These are phyloP conservation scores for Hesperophylax magnus DNA, from an alignment of 1,140 invertebrate genomes.

Conservation along the genomic window DNA sequence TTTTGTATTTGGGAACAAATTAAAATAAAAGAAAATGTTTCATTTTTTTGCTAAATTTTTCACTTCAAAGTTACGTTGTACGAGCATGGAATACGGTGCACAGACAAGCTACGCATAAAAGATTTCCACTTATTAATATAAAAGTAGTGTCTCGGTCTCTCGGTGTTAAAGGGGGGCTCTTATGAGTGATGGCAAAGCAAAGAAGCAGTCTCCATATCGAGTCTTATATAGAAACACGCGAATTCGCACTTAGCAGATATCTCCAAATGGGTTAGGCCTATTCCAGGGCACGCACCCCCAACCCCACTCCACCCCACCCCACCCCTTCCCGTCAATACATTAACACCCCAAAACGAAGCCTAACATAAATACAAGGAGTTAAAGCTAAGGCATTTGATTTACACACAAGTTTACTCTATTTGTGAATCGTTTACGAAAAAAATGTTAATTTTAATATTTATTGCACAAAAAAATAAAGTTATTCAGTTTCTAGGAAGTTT, in stretches of 20 bases:
- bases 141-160: not conserved
- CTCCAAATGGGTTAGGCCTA: not conserved
- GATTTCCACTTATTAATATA: not conserved
- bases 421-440: too few relatives aligned
- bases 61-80: too few relatives aligned
- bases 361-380: slow-evolving; percentile 7
- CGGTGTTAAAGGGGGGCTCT: not conserved
- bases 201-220: not conserved
- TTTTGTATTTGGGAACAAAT: too few relatives aligned
- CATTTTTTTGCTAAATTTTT: too few relatives aligned
- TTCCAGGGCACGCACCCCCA: not conserved
- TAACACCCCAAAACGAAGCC: not conserved
- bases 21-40: too few relatives aligned
- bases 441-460: too few relatives aligned
- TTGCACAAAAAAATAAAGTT: too few relatives aligned
- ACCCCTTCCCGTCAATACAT: not conserved
- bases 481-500: too few relatives aligned
- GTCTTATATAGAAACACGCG: slow-evolving; percentile 20
- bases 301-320: not conserved
- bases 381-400: not conserved
- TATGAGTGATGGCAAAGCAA: not conserved
- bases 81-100: too few relatives aligned
- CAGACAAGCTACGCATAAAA: too few relatives aligned
- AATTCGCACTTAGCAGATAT: slow-evolving; percentile 40
- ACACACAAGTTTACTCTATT: too few relatives aligned